Percentiles rank a stretch among this genome's conserved stretches.
Conservation (phyloP, 2,888 invertebrate genomes). For the Liposcelis brunnea region DNA sequence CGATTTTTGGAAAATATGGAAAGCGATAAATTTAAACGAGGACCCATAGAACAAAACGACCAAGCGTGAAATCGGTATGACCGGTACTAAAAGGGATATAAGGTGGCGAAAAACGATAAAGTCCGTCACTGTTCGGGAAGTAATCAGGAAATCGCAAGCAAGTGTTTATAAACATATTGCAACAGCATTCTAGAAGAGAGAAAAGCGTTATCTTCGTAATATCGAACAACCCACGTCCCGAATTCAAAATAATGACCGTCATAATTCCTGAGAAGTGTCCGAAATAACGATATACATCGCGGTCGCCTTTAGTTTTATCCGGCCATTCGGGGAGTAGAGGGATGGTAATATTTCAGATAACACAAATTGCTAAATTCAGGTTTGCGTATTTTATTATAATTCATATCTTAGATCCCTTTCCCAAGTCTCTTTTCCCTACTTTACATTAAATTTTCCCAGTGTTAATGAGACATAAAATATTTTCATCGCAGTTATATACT, state of each 20-base stretch:
- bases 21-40: no score
- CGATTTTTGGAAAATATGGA: no score
- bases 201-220: constrained; percentile 2
- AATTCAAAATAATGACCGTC: constrained; percentile 5
- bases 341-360: constrained; percentile 2
- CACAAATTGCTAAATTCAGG: constrained; percentile 4
- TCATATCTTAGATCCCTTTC: constrained; percentile 3
- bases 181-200: not conserved
- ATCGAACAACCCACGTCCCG: constrained; percentile 3
- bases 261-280: constrained; percentile 3
- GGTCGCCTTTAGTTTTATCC: not conserved
- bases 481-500: no score
- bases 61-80: no score
- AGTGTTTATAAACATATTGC: constrained; percentile 3
- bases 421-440: no score
- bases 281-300: constrained; percentile 5
- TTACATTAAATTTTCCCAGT: no score
- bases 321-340: no score
- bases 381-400: constrained; percentile 5
- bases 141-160: not conserved
- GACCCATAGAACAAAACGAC: no score
- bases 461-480: no score
- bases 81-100: no score
- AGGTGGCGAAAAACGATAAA: no score
- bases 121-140: not conserved